phyloP scores from a whole-genome alignment of 1,140 invertebrate species.

The Elysia chlorotica region DNA sequence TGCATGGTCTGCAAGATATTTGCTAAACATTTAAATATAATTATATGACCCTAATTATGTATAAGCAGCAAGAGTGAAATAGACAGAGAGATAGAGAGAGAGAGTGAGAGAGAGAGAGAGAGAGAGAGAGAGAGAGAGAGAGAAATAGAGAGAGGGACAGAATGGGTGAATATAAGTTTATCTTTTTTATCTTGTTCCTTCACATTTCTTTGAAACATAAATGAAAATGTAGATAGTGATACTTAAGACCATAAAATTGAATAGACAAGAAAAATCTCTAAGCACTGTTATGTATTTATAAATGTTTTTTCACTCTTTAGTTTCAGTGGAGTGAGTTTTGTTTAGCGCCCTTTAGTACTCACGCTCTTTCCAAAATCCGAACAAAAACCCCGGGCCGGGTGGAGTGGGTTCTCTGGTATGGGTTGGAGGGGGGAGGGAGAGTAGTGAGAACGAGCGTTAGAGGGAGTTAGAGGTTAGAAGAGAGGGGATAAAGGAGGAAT shows the following conservation, averaged over 20 bases:
- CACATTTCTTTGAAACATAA: neutral
- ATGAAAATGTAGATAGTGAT: neutral
- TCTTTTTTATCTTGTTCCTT: neutral
- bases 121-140: neutral
- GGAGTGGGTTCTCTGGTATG: too few species aligned
- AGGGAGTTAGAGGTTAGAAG: too few species aligned
- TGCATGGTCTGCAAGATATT: too few species aligned
- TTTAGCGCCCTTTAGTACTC: neutral
- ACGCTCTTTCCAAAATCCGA: neutral
- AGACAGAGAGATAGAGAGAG: neutral
- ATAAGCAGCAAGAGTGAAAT: too few species aligned
- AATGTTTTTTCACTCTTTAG: too few species aligned
- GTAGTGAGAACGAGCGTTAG: too few species aligned
- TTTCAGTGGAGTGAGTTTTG: too few species aligned
- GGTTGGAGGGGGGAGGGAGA: too few species aligned
- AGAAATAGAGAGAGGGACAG: neutral
- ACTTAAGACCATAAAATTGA: neutral
- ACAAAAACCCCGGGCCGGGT: neutral
- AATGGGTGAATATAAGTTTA: neutral
- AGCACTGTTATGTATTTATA: neutral
- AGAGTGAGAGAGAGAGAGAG: neutral
- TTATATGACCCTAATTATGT: too few species aligned
- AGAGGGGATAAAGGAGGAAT: too few species aligned
- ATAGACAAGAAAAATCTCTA: neutral
- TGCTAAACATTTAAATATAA: too few species aligned